Evolutionary conservation across 2,888 invertebrate genomes (phyloP), one percentile per base, ranked within the genome.

Genomic region (Lordiphosa andalusiaca): DNA sequence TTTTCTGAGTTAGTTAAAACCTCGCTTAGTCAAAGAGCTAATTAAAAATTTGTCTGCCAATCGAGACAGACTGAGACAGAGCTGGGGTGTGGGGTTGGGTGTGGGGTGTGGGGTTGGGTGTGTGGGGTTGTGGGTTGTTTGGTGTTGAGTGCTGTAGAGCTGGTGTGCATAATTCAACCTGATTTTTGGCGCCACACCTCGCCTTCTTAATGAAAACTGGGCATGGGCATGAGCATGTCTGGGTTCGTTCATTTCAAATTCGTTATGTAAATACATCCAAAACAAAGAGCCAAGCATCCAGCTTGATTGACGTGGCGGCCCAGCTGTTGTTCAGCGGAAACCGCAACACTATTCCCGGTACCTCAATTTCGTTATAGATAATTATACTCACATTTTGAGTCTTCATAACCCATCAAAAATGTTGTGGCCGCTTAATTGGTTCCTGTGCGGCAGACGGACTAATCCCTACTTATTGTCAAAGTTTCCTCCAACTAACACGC

Each of bases 181-280:
- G 54, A 30, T 30, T 30, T 10, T 30, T 30, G 30, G 30, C 30
- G 30, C 25, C 25, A 25, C 25, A 25, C 25, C 25, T 1, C 30
- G 30, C 30, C 30, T 30, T 30, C 19, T 62, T 74, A 81, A 73
- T 76, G 72, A 65, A 74, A 81, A 74, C 77, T 66, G 62, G 54
- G 60, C 74, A 68, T 81, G 76, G 54, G 60, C 74, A 68, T 81
- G 76, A 77, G 71, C 77, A 77, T 63, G 72, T 66, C 66, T 30
- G 30, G 30, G 30, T 3, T 30, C 2, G 51, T 61, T 77, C 64
- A 69, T 65, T 63, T 74, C 74, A 47, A 77, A 74, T 74, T 72
- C 72, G 70, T 61, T 70, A 77, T 74, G 72, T 70, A 81, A 77
- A 68, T 70, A 67, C 67, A 54, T 70, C 77, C 72, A 81, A 72